A percentile compares a stretch with the other conserved stretches of the same genome.
phyloP scores from a whole-genome alignment of 1,140 invertebrate genomes.

The Brevipalpus yothersi region DNA sequence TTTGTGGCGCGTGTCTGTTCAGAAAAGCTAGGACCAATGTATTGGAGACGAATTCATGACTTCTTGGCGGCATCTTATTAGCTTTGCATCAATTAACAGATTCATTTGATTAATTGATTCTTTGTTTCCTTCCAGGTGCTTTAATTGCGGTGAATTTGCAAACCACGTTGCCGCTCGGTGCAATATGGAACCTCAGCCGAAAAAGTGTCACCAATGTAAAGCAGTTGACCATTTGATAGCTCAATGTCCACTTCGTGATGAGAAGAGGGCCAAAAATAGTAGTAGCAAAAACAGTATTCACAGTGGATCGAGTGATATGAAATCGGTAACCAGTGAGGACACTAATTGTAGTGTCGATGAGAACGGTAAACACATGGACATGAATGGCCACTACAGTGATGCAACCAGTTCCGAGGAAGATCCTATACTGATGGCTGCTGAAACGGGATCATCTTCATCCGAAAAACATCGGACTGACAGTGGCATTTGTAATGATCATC shows the following conservation, averaged over 20 bases:
- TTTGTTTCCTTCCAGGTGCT: constrained; percentile 35
- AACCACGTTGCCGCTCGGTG: constrained; percentile 73
- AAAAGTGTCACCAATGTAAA: constrained; percentile 65
- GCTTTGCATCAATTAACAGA: background rate
- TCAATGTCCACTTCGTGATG: constrained; percentile 38
- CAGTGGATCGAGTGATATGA: background rate
- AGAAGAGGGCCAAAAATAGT: constrained; percentile 7
- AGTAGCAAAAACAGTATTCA: background rate
- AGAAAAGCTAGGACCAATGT: no score
- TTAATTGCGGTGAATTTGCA: constrained; percentile 70
- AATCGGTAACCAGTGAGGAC: background rate
- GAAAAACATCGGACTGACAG: constrained; percentile 1
- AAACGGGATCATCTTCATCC: background rate
- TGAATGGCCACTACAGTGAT: background rate
- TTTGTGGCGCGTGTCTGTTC: no score
- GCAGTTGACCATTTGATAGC: constrained; percentile 58
- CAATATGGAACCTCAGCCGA: constrained; percentile 53
- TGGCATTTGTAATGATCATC: background rate
- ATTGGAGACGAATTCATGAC: no score
- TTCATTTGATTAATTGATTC: background rate
- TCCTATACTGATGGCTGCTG: background rate
- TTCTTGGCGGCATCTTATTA: background rate
- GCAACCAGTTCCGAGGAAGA: background rate
- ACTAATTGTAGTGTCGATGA: background rate
- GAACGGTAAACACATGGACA: background rate